Percentiles rank a stretch among this genome's conserved stretches.
Conservation (phyloP, 1,140 invertebrate species). For the Anastatus disparis region DNA sequence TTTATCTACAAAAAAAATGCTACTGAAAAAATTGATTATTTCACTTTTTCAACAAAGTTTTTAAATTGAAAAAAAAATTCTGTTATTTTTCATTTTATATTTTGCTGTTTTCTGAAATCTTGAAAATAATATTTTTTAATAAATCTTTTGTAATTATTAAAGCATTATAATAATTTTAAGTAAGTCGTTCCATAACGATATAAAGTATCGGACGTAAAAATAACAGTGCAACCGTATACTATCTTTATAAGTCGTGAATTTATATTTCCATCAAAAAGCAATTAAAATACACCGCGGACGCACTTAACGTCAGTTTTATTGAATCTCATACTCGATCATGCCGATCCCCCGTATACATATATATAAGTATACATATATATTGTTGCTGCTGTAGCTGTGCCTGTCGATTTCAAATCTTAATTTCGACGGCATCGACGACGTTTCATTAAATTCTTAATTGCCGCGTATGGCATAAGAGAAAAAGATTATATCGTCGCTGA, state of each 20-base stretch:
- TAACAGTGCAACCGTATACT: background rate
- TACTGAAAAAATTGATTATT: too few relatives aligned
- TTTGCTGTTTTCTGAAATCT: too few relatives aligned
- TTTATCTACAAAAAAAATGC: constrained; percentile 19
- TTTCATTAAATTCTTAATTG: constrained; percentile 33
- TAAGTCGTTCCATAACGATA: too few relatives aligned
- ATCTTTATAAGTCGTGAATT: background rate
- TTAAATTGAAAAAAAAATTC: too few relatives aligned
- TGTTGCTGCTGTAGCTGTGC: too few relatives aligned
- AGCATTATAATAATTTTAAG: too few relatives aligned
- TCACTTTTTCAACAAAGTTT: too few relatives aligned
- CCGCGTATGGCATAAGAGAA: background rate
- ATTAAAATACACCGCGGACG: constrained; percentile 6
- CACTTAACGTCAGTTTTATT: constrained; percentile 29
- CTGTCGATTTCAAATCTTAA: constrained; percentile 29
- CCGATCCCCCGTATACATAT: background rate
- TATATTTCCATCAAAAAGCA: constrained; percentile 26
- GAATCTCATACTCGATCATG: constrained; percentile 13
- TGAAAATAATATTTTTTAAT: too few relatives aligned
- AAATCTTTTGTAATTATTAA: too few relatives aligned
- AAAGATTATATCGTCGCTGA: constrained; percentile 9
- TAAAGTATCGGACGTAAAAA: background rate
- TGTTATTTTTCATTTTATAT: too few relatives aligned
- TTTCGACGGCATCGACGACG: constrained; percentile 9
- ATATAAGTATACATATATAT: too few relatives aligned